phyloP scores from a whole-genome alignment of 2,888 invertebrate species.

The Drosophila ustulata region DNA sequence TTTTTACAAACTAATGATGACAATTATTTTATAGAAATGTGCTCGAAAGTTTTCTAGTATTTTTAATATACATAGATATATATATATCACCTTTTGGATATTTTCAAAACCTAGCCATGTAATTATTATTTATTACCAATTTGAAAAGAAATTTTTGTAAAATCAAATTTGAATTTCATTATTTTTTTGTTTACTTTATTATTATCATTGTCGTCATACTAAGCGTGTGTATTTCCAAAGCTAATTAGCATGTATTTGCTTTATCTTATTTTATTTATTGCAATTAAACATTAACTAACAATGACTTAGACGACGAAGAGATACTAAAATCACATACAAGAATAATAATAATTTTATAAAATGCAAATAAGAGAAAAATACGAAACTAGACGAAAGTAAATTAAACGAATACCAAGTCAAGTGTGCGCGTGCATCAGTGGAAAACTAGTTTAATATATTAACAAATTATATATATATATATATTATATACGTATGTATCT shows the following conservation, averaged over 20 bases:
- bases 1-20: slow-evolving; percentile 28
- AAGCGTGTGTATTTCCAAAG: slow-evolving; percentile 26
- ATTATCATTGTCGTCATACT: slow-evolving; percentile 7
- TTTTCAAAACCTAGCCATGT: slow-evolving; percentile 30
- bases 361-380: slow-evolving; percentile 57
- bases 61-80: slow-evolving; percentile 37
- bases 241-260: slow-evolving; percentile 35
- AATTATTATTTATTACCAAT: slow-evolving; percentile 32
- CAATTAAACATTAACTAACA: slow-evolving; percentile 67
- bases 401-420: slow-evolving; percentile 70
- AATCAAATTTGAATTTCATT: slow-evolving; percentile 12
- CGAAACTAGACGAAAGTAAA: slow-evolving; percentile 75
- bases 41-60: slow-evolving; percentile 60
- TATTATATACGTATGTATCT: slow-evolving; percentile 41
- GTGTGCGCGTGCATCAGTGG: slow-evolving; percentile 66
- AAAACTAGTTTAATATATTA: slow-evolving; percentile 75
- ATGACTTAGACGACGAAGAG: slow-evolving; percentile 72
- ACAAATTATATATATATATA: slow-evolving; percentile 64
- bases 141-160: slow-evolving; percentile 13
- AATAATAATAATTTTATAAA: slow-evolving; percentile 70
- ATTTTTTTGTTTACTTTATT: neutral
- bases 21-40: slow-evolving; percentile 52
- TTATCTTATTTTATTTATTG: slow-evolving; percentile 54
- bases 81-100: slow-evolving; percentile 27
- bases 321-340: slow-evolving; percentile 62